Percentiles rank a stretch among this genome's conserved stretches.
phyloP scores from a whole-genome alignment of 1,140 invertebrate genomes.

The Trachymyrmex septentrionalis region DNA sequence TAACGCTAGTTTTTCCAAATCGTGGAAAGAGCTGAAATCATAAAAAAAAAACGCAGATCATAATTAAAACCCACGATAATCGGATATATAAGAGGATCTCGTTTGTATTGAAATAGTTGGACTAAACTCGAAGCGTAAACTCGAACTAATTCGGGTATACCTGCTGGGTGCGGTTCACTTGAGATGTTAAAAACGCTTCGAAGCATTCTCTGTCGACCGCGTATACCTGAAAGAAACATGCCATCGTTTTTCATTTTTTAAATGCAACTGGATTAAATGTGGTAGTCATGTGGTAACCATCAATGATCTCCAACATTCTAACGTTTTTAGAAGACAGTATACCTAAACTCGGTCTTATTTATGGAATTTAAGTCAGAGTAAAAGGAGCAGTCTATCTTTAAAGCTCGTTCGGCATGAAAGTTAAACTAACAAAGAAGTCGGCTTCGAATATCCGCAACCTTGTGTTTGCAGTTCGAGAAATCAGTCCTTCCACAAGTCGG shows the following conservation, averaged over 20 bases:
- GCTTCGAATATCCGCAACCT: not conserved
- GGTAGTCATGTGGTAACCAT: no score
- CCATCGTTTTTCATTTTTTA: not conserved
- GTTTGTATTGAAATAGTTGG: not conserved
- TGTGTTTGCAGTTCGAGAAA: not conserved
- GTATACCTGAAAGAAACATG: not conserved
- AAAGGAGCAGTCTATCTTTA: not conserved
- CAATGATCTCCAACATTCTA: no score
- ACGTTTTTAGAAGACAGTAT: no score
- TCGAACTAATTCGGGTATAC: no score
- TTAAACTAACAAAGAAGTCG: not conserved
- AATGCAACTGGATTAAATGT: not conserved
- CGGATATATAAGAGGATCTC: not conserved
- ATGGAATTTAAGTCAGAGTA: not conserved
- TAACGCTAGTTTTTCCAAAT: not conserved
- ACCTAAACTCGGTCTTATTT: not conserved
- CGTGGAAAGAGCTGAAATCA: not conserved
- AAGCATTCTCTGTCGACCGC: not conserved
- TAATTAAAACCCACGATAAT: not conserved
- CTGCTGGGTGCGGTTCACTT: no score
- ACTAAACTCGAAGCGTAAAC: not conserved
- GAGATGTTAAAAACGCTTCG: no score
- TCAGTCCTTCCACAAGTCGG: constrained; percentile 33
- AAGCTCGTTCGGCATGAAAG: not conserved
- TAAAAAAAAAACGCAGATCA: not conserved